Evolutionary conservation across 2,888 invertebrate species (phyloP), one percentile per base, ranked within the genome.

Genomic region (Serrognathus titanus): DNA sequence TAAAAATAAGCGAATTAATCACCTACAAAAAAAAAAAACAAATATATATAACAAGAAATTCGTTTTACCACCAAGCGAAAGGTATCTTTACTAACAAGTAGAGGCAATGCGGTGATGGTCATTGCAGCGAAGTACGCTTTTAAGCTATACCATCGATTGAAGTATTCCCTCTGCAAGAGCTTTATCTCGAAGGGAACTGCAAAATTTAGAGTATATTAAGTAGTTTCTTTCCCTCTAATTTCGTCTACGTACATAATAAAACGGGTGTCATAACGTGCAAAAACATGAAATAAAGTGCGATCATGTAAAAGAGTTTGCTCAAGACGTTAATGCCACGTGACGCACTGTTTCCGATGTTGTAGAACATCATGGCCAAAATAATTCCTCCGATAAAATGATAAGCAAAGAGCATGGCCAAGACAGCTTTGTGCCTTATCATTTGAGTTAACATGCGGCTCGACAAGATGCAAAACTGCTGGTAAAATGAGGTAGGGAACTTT

Each of bases 91-190:
- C 83, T 81, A 75, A 89, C 85, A 64, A 88, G 84, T 55, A 90
- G 83, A 2, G 90, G 90, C 52, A 90, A 75, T 69, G 89, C 90
- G 46, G 89, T 81, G n/a, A 90, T 62, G 0, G 87, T 89, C 40
- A 87, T 82, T 1, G 90, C 85, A 43, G 84, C 79, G 71, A 88
- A 90, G 69, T 88, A 90, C 2, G 88, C 84, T 63, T 89, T 89
- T 39, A 90, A 74, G 1, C 89, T 90, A 72, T 90, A 90, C 90
- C 90, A 90, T 74, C 90, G 81, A 71, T 90, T 90, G 70, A 90
- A 90, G 68, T 90, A 89, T 69, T 90, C 90, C 69, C 90, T 89
- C 43, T 85, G 79, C 55, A 90, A 73, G 62, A 89, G 86, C 0
- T 81, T 84, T 85, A 89, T 87, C 75, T 90, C 90, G 60, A 82